Percentiles rank a stretch among this genome's conserved stretches.
These are phyloP conservation scores for Eumacrocentrus americanus DNA, from an alignment of 2,888 invertebrate species.

Conservation along the genomic window DNA sequence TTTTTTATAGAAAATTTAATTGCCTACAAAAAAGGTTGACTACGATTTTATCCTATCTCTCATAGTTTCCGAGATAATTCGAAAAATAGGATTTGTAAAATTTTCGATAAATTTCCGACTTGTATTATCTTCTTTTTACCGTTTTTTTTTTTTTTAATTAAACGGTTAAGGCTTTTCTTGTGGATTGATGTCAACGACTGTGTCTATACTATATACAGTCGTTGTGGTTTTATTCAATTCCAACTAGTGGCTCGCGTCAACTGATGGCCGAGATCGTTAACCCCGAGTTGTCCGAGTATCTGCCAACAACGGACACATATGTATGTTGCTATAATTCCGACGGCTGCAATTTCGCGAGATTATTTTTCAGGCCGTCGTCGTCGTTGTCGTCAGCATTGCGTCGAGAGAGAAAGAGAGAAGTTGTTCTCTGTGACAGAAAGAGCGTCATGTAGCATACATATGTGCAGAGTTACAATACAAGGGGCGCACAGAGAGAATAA, in stretches of 20 bases:
- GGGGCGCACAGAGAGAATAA: not conserved
- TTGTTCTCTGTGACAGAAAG: not conserved
- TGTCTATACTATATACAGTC: slow-evolving; percentile 10
- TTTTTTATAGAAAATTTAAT: too few relatives aligned
- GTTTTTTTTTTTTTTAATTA: too few relatives aligned
- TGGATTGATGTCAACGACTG: too few relatives aligned
- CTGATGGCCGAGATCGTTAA: slow-evolving; percentile 28
- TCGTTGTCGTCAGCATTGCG: slow-evolving; percentile 1
- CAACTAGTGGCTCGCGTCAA: slow-evolving; percentile 21
- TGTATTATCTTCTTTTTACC: too few relatives aligned
- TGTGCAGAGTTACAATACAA: not conserved
- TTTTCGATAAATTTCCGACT: too few relatives aligned
- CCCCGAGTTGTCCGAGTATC: slow-evolving; percentile 21
- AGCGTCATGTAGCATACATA: not conserved
- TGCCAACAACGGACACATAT: slow-evolving; percentile 17
- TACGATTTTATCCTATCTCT: too few relatives aligned
- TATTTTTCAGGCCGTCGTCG: slow-evolving; percentile 23
- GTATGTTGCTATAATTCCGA: not conserved
- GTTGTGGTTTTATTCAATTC: slow-evolving; percentile 20
- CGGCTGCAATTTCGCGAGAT: slow-evolving; percentile 21
- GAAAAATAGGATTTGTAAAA: too few relatives aligned
- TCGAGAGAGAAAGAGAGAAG: not conserved
- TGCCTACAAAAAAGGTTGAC: too few relatives aligned
- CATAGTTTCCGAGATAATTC: too few relatives aligned
- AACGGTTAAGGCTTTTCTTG: too few relatives aligned